These are phyloP conservation scores for Bubalus kerabau DNA, from an alignment of 2,113 vertebrate genomes.

Conservation along the genomic window DNA sequence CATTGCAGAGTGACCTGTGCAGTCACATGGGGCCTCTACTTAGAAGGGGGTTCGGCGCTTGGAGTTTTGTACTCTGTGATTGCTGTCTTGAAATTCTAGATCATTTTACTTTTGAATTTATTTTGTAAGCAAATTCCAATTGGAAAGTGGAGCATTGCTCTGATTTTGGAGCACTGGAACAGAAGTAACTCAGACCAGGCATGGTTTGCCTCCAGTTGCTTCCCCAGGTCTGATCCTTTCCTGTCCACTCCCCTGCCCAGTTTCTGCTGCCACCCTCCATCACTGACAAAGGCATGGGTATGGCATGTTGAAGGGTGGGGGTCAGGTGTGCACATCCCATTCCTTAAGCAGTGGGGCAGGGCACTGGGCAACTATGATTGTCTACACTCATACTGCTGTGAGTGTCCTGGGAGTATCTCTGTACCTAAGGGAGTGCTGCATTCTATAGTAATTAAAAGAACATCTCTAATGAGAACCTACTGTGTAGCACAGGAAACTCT, in stretches of 20 bases:
- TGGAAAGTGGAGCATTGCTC: background rate
- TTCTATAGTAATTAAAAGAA: background rate
- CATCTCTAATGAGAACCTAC: background rate
- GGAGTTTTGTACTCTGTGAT: background rate
- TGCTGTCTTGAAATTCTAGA: background rate
- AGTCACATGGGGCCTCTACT: background rate
- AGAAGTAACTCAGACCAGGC: background rate
- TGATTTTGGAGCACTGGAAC: background rate
- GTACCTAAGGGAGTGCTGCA: background rate
- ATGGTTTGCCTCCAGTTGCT: background rate
- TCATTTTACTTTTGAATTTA: background rate
- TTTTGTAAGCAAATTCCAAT: background rate
- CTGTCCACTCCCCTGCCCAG: background rate
- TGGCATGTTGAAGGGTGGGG: background rate
- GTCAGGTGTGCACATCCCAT: background rate
- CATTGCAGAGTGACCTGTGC: background rate
- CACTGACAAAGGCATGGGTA: background rate
- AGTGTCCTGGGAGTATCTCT: background rate
- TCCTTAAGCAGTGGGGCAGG: background rate
- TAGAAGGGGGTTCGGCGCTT: background rate
- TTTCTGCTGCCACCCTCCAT: background rate
- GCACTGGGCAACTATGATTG: background rate
- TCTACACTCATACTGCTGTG: background rate
- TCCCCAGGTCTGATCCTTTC: background rate
- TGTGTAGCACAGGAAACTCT: background rate